These are phyloP conservation scores for Sebastes minor DNA, from an alignment of 2,797 vertebrate species.

Conservation along the genomic window DNA sequence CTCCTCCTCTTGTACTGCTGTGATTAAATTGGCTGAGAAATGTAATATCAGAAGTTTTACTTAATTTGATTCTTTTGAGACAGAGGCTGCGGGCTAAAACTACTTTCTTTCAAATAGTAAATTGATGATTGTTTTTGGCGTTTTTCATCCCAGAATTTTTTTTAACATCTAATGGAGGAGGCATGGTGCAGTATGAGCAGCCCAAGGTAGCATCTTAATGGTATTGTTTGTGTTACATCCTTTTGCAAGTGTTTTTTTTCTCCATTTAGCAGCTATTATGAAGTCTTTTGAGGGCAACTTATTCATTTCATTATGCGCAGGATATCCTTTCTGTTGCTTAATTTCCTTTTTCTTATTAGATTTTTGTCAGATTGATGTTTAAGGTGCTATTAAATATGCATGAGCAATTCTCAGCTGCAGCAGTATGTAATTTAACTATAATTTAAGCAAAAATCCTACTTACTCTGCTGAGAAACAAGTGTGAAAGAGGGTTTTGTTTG, in stretches of 20 bases:
- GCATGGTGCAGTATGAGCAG: slow-evolving; percentile 38
- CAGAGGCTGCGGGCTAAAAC: slow-evolving; percentile 59
- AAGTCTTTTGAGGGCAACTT: slow-evolving; percentile 30
- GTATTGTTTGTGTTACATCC: slow-evolving; percentile 8
- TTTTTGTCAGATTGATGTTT: slow-evolving; percentile 39
- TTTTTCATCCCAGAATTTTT: slow-evolving; percentile 70
- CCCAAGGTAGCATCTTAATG: slow-evolving; percentile 39
- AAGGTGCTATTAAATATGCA: slow-evolving; percentile 42
- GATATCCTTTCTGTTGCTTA: slow-evolving; percentile 21
- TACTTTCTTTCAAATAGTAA: slow-evolving; percentile 72
- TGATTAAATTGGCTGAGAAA: slow-evolving; percentile 77
- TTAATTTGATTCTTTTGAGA: slow-evolving; percentile 74
- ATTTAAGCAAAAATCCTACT: slow-evolving; percentile 16
- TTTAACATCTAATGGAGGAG: slow-evolving; percentile 47
- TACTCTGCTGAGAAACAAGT: slow-evolving; percentile 4
- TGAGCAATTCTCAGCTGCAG: slow-evolving; percentile 28
- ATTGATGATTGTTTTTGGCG: slow-evolving; percentile 77
- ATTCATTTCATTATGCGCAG: slow-evolving; percentile 41
- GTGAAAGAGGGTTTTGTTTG: background rate
- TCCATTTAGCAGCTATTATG: slow-evolving; percentile 26
- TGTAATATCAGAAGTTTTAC: slow-evolving; percentile 76
- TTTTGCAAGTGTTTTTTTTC: slow-evolving; percentile 17
- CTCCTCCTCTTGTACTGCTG: slow-evolving; percentile 46
- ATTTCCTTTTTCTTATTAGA: slow-evolving; percentile 39
- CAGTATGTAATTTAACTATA: slow-evolving; percentile 36